Evolutionary conservation across 2,888 invertebrate genomes (phyloP).

Genomic region (Noctua fimbriata): DNA sequence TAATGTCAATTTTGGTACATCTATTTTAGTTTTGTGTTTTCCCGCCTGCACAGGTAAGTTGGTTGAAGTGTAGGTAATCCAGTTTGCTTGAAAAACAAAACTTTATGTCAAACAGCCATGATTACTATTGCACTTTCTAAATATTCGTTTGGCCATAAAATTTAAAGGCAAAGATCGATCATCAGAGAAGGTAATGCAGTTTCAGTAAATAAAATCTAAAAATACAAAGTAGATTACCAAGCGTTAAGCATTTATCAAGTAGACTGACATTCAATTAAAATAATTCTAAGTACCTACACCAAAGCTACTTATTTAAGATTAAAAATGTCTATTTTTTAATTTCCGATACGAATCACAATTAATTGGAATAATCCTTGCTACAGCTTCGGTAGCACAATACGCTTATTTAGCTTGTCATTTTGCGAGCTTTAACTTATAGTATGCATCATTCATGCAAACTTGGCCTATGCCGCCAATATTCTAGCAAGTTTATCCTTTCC

Average conservation of each 20-base stretch:
- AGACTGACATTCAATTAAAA: conserved; percentile 54
- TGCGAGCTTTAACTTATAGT: conserved; percentile 78
- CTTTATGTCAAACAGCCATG: not conserved
- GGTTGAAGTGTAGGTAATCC: not conserved
- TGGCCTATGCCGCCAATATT: conserved; percentile 70
- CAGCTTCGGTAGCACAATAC: conserved; percentile 78
- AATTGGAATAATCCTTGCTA: conserved; percentile 61
- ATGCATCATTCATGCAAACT: conserved; percentile 78
- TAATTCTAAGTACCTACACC: conserved; percentile 25
- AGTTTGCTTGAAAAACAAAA: not conserved
- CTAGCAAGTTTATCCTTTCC: conserved; percentile 46
- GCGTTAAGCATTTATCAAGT: conserved; percentile 40
- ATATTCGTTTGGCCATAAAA: not conserved
- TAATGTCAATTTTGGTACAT: too few relatives aligned
- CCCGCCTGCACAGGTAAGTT: too few relatives aligned
- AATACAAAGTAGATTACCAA: conserved; percentile 13
- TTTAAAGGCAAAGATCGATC: not conserved
- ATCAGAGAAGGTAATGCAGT: not conserved
- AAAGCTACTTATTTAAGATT: conserved; percentile 41
- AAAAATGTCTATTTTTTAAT: conserved; percentile 56
- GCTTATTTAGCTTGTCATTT: conserved; percentile 80
- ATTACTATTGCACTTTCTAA: not conserved
- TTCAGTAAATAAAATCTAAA: conserved; percentile 3
- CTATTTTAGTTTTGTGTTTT: too few relatives aligned
- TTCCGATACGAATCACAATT: conserved; percentile 64